Percentiles rank a stretch among this genome's conserved stretches.
These are phyloP conservation scores for Rhimphoctona megacephalus DNA, from an alignment of 2,888 invertebrate species.

Conservation along the genomic window DNA sequence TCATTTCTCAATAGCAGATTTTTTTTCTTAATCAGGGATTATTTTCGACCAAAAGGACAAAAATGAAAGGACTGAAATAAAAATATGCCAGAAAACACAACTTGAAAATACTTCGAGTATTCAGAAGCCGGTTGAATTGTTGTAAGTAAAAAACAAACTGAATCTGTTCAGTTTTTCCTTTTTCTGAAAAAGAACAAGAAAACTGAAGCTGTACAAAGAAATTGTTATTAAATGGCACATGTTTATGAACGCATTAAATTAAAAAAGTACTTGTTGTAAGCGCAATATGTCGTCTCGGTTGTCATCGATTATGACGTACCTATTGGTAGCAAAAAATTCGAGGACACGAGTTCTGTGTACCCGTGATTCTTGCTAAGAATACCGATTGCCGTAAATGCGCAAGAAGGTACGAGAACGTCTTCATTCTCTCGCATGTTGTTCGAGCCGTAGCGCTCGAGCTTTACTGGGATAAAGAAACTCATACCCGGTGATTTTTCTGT, in stretches of 20 bases:
- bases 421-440: conserved; percentile 44
- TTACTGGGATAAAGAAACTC: conserved; percentile 34
- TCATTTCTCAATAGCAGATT: no score
- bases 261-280: background rate
- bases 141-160: background rate
- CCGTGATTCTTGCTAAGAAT: conserved; percentile 41
- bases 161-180: no score
- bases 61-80: background rate
- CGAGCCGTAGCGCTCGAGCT: conserved; percentile 23
- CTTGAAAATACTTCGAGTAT: background rate
- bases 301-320: conserved; percentile 42
- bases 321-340: conserved; percentile 56
- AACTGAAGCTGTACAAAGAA: background rate
- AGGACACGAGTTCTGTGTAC: conserved; percentile 37
- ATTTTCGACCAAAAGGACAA: no score
- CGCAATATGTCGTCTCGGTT: conserved; percentile 28
- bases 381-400: conserved; percentile 50
- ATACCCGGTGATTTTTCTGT: conserved; percentile 51
- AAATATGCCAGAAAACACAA: background rate
- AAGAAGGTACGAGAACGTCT: conserved; percentile 58
- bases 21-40: no score
- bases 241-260: conserved; percentile 2
- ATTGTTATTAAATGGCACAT: background rate
- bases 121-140: background rate
- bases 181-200: background rate